phyloP scores from a whole-genome alignment of 2,113 vertebrate genomes.

The Pteronura brasiliensis region DNA sequence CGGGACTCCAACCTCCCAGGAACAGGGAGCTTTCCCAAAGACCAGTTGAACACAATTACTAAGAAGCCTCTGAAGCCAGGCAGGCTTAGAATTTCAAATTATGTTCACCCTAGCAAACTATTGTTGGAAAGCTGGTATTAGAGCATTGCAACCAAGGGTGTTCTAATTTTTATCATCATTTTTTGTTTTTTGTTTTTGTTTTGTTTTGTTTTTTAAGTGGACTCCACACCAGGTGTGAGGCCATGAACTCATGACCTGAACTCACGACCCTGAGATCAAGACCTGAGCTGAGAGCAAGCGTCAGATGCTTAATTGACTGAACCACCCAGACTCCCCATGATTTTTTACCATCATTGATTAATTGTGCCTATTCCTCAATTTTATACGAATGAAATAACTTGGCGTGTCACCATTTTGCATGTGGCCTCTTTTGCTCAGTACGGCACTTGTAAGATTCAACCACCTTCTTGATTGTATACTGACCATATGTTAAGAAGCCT shows the following conservation, averaged over 20 bases:
- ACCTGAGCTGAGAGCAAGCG: neutral
- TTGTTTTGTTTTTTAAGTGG: too few species aligned
- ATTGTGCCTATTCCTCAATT: neutral
- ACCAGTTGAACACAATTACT: neutral
- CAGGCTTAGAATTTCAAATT: neutral
- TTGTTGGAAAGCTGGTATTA: neutral
- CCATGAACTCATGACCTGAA: neutral
- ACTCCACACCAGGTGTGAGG: too few species aligned
- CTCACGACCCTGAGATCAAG: neutral
- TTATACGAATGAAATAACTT: neutral
- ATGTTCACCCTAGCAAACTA: neutral
- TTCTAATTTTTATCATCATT: neutral
- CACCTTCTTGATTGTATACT: neutral
- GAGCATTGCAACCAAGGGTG: neutral
- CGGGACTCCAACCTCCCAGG: neutral
- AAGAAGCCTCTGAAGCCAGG: neutral
- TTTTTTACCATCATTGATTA: neutral
- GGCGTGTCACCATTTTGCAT: neutral
- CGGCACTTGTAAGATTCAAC: neutral
- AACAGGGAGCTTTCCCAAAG: neutral
- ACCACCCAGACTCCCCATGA: neutral
- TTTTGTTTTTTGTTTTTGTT: neutral
- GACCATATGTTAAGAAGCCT: neutral
- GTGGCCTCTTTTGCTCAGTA: neutral
- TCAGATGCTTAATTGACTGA: neutral